phyloP scores from a whole-genome alignment of 2,113 vertebrate genomes.

The Festucalex cinctus region DNA sequence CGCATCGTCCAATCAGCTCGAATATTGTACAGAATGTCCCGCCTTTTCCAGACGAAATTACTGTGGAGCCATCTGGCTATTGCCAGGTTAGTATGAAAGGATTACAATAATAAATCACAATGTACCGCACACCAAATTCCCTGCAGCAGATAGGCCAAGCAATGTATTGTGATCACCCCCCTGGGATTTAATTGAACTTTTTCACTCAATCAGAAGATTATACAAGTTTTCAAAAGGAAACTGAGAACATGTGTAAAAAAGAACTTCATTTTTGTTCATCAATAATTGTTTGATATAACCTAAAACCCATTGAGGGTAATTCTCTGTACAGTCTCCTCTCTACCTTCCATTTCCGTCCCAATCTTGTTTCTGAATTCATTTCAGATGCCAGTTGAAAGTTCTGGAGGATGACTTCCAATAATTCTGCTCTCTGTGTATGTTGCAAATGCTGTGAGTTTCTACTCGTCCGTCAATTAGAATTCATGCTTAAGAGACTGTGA shows the following conservation, averaged over 20 bases:
- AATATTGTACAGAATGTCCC: no score
- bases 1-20: no score
- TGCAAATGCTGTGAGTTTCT: slow-evolving; percentile 60
- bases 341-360: background rate
- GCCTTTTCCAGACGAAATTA: no score
- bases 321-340: background rate
- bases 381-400: slow-evolving; percentile 18
- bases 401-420: slow-evolving; percentile 22
- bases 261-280: no score
- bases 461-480: slow-evolving; percentile 66
- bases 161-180: no score
- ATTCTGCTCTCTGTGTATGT: slow-evolving; percentile 59
- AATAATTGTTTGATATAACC: slow-evolving; percentile 1
- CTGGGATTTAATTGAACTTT: no score
- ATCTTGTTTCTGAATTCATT: slow-evolving; percentile 15
- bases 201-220: background rate
- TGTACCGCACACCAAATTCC: no score
- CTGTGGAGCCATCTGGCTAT: no score
- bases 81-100: no score
- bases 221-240: background rate
- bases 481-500: slow-evolving; percentile 56
- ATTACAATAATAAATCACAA: no score
- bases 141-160: no score
- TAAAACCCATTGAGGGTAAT: background rate
- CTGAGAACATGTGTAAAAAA: background rate